These are phyloP conservation scores for Elysia crispata DNA, from an alignment of 2,888 invertebrate species.

Conservation along the genomic window DNA sequence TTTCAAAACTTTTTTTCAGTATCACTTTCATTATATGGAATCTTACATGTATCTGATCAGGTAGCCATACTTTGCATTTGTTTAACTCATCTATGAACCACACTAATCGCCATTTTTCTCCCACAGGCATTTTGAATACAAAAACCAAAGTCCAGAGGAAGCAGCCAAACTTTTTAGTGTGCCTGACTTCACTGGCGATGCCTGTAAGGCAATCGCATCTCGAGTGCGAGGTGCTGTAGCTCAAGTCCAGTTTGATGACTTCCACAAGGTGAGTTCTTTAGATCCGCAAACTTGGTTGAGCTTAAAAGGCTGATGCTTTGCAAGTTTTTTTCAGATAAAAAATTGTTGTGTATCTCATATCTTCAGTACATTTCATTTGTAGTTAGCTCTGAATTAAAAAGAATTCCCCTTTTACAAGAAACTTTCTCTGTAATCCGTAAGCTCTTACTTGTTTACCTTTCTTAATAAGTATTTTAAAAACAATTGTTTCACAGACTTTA, in stretches of 20 bases:
- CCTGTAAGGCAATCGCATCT: constrained; percentile 80
- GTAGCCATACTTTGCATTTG: too few relatives aligned
- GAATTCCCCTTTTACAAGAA: too few relatives aligned
- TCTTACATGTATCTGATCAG: background rate
- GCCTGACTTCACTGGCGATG: constrained; percentile 80
- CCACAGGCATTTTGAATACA: constrained; percentile 78
- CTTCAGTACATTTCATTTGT: too few relatives aligned
- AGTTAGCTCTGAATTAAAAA: too few relatives aligned
- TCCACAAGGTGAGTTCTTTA: constrained; percentile 78
- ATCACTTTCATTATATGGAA: background rate
- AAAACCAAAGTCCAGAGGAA: constrained; percentile 69
- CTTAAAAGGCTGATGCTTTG: too few relatives aligned
- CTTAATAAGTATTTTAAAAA: too few relatives aligned
- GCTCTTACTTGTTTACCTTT: too few relatives aligned
- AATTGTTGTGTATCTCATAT: too few relatives aligned
- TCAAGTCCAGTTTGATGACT: constrained; percentile 79
- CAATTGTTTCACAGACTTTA: too few relatives aligned
- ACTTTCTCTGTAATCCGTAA: too few relatives aligned
- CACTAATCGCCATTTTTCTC: background rate
- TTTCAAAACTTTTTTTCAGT: background rate
- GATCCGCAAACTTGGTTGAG: too few relatives aligned
- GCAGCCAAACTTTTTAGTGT: constrained; percentile 79
- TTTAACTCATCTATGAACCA: background rate
- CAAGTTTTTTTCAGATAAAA: too few relatives aligned
- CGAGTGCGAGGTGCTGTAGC: constrained; percentile 79